These are phyloP conservation scores for Solenopsis invicta DNA, from an alignment of 1,140 invertebrate species.

Conservation along the genomic window DNA sequence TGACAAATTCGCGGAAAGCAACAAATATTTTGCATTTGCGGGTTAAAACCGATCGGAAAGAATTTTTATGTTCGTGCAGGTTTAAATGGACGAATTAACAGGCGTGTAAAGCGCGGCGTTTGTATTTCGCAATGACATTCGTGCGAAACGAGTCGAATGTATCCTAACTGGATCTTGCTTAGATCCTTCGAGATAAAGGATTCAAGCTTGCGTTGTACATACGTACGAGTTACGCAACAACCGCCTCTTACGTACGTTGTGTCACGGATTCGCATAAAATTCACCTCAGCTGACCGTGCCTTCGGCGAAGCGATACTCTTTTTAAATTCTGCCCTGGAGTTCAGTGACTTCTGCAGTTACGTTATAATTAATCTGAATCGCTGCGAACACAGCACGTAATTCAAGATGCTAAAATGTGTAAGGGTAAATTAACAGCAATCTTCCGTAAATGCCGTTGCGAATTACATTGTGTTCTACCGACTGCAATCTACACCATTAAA, in stretches of 20 bases:
- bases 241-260: neutral
- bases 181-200: constrained; percentile 18
- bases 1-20: neutral
- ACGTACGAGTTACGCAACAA: constrained; percentile 7
- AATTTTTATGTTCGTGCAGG: no score
- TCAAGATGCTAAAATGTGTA: constrained; percentile 7
- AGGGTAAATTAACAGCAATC: constrained; percentile 20
- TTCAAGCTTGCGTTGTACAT: neutral
- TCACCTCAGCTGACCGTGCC: neutral
- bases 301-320: constrained; percentile 21
- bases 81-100: neutral
- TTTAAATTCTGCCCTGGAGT: constrained; percentile 3
- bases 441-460: constrained; percentile 29
- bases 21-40: no score
- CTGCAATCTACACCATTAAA: constrained; percentile 30
- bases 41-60: no score
- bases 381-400: neutral
- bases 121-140: constrained; percentile 15
- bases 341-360: constrained; percentile 26
- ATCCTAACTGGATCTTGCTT: constrained; percentile 12
- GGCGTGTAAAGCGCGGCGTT: neutral
- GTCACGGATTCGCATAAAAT: constrained; percentile 11
- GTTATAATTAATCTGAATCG: constrained; percentile 27
- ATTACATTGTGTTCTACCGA: constrained; percentile 1
- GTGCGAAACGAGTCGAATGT: neutral